Evolutionary conservation across 64 coral and sea anemone genomes (phyloP).

Genomic region (Cladopsammia gracilis): DNA sequence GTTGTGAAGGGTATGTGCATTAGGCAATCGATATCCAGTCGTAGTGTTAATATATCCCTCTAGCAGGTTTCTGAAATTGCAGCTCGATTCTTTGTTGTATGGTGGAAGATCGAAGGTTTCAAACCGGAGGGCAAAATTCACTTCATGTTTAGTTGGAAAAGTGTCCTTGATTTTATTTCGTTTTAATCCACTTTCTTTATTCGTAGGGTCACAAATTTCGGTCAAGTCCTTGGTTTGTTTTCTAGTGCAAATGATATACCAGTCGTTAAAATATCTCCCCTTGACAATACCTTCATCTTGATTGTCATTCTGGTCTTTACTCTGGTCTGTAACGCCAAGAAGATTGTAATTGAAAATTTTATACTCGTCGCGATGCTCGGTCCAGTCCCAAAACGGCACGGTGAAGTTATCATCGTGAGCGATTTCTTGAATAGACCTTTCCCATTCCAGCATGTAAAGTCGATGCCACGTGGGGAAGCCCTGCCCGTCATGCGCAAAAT

Average conservation of each 20-base stretch:
- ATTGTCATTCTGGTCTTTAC: too few relatives aligned
- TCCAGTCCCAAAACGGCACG: constrained; percentile 87
- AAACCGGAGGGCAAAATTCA: constrained; percentile 73
- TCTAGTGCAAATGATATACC: constrained; percentile 69
- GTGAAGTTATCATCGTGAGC: constrained; percentile 60
- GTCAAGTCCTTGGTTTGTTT: constrained; percentile 1
- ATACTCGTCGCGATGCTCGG: not conserved
- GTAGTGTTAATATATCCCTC: constrained; percentile 57
- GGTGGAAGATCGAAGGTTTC: constrained; percentile 45
- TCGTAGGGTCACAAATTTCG: constrained; percentile 12
- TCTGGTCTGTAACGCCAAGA: constrained; percentile 50
- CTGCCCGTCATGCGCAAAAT: constrained; percentile 80
- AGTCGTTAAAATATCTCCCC: constrained; percentile 77
- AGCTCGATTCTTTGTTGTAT: constrained; percentile 62
- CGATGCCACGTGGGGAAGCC: constrained; percentile 91
- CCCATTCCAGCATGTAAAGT: constrained; percentile 68
- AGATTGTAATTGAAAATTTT: constrained; percentile 67
- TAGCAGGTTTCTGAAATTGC: constrained; percentile 69
- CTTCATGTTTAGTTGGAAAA: constrained; percentile 60
- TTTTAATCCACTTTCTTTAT: not conserved
- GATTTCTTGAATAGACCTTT: constrained; percentile 67
- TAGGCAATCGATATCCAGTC: constrained; percentile 58
- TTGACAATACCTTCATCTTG: not conserved
- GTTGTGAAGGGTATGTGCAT: constrained; percentile 60
- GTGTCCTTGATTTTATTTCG: not conserved